Base-by-base conservation (phyloP, 2,888 invertebrate genomes). In the Melieria picta region DNA sequence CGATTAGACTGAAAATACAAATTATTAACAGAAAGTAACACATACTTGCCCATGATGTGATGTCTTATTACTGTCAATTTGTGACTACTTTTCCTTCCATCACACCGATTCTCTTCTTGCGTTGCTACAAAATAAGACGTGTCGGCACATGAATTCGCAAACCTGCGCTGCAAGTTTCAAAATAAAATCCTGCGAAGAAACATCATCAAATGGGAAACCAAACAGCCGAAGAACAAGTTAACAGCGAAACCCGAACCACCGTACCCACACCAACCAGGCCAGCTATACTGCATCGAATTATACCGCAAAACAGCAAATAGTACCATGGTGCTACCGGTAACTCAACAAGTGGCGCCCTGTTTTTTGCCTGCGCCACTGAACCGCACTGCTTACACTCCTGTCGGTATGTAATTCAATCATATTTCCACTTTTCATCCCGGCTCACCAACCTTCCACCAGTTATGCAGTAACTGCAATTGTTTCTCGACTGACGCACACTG, bases 141-240 rank as follows among this genome's bases (percentile, higher is more conserved):
- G 30, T 57, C 5, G 65, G 43, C 47, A 65, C 56, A 57, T 65
- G 45, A 55, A 50, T 52, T 42, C 5, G 30, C 10, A 47, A 30
- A 74, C 74, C 75, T 75, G 72, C 48, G 71, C 73, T 75, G 76
- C 72, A 77, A 74, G 67, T 80, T 71, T 73, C 80, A 80, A 82
- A 81, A 78, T 77, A 67, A 70, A 74, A 75, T 72, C 76, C 75
- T 77, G 71, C 76, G 74, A 74, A 76, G 74, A 76, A 79, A 77
- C 79, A 79, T 79, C 76, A 78, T 69, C 60, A 46, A 65, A 13
- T 61, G 30, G 65, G 52, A 62, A 50, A 69, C 68, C 71, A 67
- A 66, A 74, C 68, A 62, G 47, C 45, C 48, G 65, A 52, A 71
- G 69, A 69, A 69, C 56, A 61, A 69, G 56, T 61, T 30, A 65